Evolutionary conservation across 2,113 vertebrate species (phyloP).

Genomic region (Chiloscyllium plagiosum): DNA sequence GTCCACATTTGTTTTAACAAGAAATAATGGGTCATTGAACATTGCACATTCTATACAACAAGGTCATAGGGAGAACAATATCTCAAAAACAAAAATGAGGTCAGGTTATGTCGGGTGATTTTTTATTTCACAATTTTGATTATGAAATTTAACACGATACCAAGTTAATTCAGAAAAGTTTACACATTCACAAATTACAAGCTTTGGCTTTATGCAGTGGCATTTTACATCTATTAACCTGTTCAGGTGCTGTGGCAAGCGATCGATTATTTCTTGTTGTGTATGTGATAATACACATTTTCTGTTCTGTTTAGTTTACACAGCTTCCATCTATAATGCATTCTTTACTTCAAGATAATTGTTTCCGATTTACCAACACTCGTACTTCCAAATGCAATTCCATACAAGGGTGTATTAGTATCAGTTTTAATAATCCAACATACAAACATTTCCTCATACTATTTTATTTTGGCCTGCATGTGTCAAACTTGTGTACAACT

Average conservation of each 20-base stretch:
- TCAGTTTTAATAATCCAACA: no score
- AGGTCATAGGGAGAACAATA: conserved; percentile 7
- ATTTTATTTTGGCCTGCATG: no score
- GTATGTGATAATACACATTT: neutral
- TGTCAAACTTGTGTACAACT: no score
- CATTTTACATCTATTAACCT: neutral
- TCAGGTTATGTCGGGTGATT: neutral
- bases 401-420: no score
- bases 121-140: neutral
- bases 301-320: neutral
- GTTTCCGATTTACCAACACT: neutral
- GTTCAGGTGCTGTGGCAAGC: neutral
- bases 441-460: no score
- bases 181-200: neutral
- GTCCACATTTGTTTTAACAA: conserved; percentile 23
- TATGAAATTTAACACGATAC: neutral
- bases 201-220: neutral
- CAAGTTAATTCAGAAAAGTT: neutral
- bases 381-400: no score
- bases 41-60: neutral
- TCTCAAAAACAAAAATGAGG: neutral
- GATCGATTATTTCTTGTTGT: neutral
- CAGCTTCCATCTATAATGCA: neutral
- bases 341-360: neutral
- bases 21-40: conserved; percentile 32